A percentile compares a stretch with the other conserved stretches of the same genome.
These are phyloP conservation scores for Eupithecia vulgata DNA, from an alignment of 2,888 invertebrate genomes.

Conservation along the genomic window DNA sequence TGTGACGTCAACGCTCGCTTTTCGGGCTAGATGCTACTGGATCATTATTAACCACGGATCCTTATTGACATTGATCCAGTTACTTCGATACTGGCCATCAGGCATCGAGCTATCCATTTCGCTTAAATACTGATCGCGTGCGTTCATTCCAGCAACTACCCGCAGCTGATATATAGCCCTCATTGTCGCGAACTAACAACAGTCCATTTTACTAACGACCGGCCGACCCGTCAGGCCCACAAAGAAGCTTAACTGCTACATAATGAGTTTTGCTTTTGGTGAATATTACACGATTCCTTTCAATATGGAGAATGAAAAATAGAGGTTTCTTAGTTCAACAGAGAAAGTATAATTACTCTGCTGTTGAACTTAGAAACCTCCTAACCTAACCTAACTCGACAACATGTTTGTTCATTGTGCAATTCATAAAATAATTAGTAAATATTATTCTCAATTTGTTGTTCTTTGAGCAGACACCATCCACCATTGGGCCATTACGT, in stretches of 20 bases:
- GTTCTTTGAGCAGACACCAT: not conserved
- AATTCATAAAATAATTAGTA: not conserved
- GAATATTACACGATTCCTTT: slow-evolving; percentile 18
- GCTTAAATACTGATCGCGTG: slow-evolving; percentile 48
- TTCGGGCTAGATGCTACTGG: not conserved
- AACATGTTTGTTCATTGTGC: not conserved
- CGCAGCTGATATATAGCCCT: slow-evolving; percentile 68
- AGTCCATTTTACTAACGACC: slow-evolving; percentile 72
- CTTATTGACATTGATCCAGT: not conserved
- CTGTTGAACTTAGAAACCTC: too few species aligned
- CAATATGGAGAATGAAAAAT: slow-evolving; percentile 8
- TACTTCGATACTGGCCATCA: not conserved
- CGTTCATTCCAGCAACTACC: slow-evolving; percentile 60
- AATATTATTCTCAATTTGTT: not conserved
- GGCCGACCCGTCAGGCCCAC: slow-evolving; percentile 59
- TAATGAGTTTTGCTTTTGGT: slow-evolving; percentile 28
- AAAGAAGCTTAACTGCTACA: slow-evolving; percentile 40
- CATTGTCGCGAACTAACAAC: slow-evolving; percentile 77
- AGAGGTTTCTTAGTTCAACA: not conserved
- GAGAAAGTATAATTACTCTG: too few species aligned
- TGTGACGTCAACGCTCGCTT: not conserved
- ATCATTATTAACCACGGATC: not conserved
- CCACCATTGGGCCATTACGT: not conserved
- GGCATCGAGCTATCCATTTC: slow-evolving; percentile 22
- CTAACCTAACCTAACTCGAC: not conserved